phyloP scores from a whole-genome alignment of 2,797 vertebrate species.

The Epinephelus coioides region DNA sequence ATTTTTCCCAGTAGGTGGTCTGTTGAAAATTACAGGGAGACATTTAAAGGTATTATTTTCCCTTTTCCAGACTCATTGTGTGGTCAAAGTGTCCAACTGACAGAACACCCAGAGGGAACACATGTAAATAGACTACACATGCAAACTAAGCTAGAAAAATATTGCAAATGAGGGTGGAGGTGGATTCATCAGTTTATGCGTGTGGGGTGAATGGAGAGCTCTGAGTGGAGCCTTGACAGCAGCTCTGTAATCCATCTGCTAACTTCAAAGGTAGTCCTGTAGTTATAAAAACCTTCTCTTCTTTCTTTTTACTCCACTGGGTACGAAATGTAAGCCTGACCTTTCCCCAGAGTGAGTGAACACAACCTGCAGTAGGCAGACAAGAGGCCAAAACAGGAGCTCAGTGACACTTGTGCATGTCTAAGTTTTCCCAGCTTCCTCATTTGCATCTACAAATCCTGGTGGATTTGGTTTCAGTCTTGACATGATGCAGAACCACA shows the following conservation, averaged over 20 bases:
- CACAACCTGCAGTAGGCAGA: slow-evolving; percentile 6
- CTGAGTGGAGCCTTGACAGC: slow-evolving; percentile 17
- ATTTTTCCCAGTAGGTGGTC: background rate
- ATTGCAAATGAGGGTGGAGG: slow-evolving; percentile 55
- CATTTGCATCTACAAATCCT: slow-evolving; percentile 58
- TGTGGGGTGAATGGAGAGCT: slow-evolving; percentile 21
- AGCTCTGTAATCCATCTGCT: slow-evolving; percentile 46
- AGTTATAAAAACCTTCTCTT: slow-evolving; percentile 37
- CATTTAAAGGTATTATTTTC: slow-evolving; percentile 8
- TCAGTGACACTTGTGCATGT: slow-evolving; percentile 29
- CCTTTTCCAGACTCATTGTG: background rate
- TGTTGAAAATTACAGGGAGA: slow-evolving; percentile 13
- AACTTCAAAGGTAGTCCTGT: slow-evolving; percentile 38
- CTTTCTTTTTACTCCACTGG: slow-evolving; percentile 32
- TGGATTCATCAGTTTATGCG: slow-evolving; percentile 1
- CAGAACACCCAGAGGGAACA: slow-evolving; percentile 4
- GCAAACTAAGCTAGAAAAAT: slow-evolving; percentile 47
- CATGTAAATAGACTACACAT: slow-evolving; percentile 28
- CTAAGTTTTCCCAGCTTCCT: slow-evolving; percentile 24
- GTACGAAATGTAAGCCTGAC: slow-evolving; percentile 27
- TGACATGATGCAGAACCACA: slow-evolving; percentile 25
- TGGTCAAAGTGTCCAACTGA: slow-evolving; percentile 20
- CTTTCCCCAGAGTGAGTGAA: slow-evolving; percentile 37
- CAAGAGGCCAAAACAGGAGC: slow-evolving; percentile 36
- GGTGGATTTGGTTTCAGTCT: slow-evolving; percentile 27